Conservation (phyloP, 2,113 vertebrate species). For the Bungarus multicinctus region DNA sequence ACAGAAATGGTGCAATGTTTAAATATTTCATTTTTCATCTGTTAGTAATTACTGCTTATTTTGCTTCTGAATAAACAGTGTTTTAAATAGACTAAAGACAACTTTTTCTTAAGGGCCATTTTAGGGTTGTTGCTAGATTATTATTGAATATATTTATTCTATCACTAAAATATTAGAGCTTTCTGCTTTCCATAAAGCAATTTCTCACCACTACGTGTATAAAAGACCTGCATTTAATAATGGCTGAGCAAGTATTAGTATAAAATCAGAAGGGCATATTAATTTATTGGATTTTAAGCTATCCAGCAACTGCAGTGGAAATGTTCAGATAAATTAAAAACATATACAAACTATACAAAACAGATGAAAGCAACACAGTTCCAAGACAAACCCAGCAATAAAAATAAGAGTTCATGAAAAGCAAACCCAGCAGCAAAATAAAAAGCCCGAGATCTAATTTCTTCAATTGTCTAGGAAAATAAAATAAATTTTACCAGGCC, state of each 20-base stretch:
- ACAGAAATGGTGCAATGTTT: not conserved
- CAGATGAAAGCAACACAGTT: not conserved
- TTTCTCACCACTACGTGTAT: conserved; percentile 22
- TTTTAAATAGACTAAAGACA: conserved; percentile 47
- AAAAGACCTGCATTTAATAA: conserved; percentile 9
- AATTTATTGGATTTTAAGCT: not conserved
- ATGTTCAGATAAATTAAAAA: not conserved
- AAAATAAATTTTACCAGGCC: not conserved
- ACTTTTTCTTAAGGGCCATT: not conserved
- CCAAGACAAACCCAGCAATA: not conserved
- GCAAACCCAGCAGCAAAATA: not conserved
- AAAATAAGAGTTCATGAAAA: not conserved
- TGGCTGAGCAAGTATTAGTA: not conserved
- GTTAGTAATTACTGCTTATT: conserved; percentile 15
- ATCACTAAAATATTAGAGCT: conserved; percentile 39
- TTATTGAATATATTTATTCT: not conserved
- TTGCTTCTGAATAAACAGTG: conserved; percentile 35
- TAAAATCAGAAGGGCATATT: not conserved
- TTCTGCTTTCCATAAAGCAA: conserved; percentile 45
- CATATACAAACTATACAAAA: not conserved
- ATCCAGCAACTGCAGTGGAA: not conserved
- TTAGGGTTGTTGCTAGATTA: conserved; percentile 31
- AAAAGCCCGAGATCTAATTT: not conserved
- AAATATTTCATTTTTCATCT: conserved; percentile 20
- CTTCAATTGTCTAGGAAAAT: not conserved